Percentiles rank a stretch among this genome's conserved stretches.
Conservation (phyloP, 1,140 invertebrate genomes). For the Nasonia longicornis region DNA sequence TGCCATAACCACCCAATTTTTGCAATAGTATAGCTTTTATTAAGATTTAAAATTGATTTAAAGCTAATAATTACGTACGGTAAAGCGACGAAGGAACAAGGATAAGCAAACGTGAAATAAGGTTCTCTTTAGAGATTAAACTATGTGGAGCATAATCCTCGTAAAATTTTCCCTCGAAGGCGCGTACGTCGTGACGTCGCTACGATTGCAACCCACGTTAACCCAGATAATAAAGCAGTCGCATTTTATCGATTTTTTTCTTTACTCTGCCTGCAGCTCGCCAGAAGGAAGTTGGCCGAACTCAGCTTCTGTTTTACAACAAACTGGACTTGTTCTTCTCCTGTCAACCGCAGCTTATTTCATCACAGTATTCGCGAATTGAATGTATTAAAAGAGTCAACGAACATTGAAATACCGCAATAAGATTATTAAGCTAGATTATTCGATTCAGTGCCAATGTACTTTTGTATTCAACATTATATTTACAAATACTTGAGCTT, state of each 20-base stretch:
- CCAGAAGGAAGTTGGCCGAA: slow-evolving; percentile 46
- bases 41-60: no score
- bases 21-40: no score
- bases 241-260: slow-evolving; percentile 47
- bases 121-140: background rate
- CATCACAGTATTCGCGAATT: background rate
- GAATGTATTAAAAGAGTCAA: background rate
- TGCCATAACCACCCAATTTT: no score
- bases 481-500: no score
- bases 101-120: background rate
- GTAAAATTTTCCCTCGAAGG: background rate
- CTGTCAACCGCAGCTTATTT: background rate
- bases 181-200: background rate
- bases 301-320: slow-evolving; percentile 31
- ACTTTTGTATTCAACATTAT: no score
- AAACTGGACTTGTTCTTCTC: slow-evolving; percentile 7
- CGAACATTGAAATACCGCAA: background rate
- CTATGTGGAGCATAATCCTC: background rate
- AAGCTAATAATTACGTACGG: background rate
- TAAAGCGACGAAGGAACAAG: background rate
- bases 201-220: background rate
- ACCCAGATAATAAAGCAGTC: slow-evolving; percentile 23
- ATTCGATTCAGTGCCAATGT: no score
- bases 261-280: slow-evolving; percentile 50
- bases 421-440: no score